phyloP scores from a whole-genome alignment of 2,797 vertebrate species.

The Nannoperca australis region DNA sequence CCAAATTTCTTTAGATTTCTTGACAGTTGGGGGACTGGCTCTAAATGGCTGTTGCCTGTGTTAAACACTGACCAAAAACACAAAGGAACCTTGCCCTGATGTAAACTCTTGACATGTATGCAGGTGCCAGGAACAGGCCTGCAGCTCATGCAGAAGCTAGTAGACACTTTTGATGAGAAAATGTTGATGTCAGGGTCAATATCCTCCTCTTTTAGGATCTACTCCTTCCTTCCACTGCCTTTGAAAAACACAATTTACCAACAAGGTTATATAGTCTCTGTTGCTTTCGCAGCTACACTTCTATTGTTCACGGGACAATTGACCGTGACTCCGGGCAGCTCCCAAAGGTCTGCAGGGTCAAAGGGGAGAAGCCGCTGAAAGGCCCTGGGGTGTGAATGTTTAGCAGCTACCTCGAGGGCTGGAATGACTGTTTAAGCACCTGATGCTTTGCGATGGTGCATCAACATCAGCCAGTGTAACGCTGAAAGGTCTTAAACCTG shows the following conservation, averaged over 20 bases:
- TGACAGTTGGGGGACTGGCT: not conserved
- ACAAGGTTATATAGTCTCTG: conserved; percentile 71
- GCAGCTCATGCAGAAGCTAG: not conserved
- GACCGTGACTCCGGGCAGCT: conserved; percentile 74
- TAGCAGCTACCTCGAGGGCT: conserved; percentile 33
- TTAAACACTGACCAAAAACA: not conserved
- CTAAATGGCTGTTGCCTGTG: not conserved
- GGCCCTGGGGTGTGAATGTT: conserved; percentile 43
- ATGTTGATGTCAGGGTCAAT: conserved; percentile 14
- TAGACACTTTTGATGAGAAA: not conserved
- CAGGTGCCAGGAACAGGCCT: not conserved
- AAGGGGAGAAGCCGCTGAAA: conserved; percentile 60
- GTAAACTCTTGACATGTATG: not conserved
- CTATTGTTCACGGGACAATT: conserved; percentile 71
- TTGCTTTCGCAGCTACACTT: conserved; percentile 51
- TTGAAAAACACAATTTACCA: conserved; percentile 58
- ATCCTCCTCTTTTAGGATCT: conserved; percentile 19
- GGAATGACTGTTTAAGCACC: conserved; percentile 74
- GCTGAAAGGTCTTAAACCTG: conserved; percentile 61
- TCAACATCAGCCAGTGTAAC: conserved; percentile 41
- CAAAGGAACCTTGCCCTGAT: not conserved
- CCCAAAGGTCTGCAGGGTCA: conserved; percentile 73
- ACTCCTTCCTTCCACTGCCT: conserved; percentile 29
- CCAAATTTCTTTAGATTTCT: not conserved
- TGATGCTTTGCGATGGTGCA: conserved; percentile 58